Evolutionary conservation across 2,113 vertebrate genomes (phyloP).

Genomic region (Nestor notabilis): DNA sequence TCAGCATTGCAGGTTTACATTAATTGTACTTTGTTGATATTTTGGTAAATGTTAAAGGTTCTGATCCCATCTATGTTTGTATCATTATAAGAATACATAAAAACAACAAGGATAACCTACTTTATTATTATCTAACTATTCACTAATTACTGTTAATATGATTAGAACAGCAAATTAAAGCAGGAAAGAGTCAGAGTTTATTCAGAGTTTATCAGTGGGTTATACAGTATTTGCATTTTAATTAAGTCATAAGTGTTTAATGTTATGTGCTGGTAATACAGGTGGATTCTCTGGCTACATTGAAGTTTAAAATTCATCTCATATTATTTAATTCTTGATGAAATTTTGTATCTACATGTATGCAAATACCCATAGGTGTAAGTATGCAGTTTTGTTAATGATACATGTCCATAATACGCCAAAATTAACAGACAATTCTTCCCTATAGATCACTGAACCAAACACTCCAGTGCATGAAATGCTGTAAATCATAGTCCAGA

Average conservation of each 20-base stretch:
- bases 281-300: background rate
- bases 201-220: background rate
- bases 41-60: background rate
- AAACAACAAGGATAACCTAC: background rate
- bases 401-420: too few species aligned
- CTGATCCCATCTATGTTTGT: background rate
- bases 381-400: background rate
- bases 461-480: background rate
- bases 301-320: background rate
- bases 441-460: background rate
- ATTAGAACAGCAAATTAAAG: conserved; percentile 33
- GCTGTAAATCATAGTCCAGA: background rate
- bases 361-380: background rate
- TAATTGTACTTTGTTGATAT: background rate
- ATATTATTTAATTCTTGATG: background rate
- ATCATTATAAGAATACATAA: background rate
- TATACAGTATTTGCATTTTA: conserved; percentile 48
- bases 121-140: conserved; percentile 15
- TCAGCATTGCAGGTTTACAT: background rate
- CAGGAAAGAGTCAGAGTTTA: conserved; percentile 17
- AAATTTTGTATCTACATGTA: fast-evolving
- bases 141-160: conserved; percentile 36
- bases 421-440: background rate
- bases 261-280: background rate
- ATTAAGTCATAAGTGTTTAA: conserved; percentile 10